Conservation (phyloP, 1,140 invertebrate species). For the Zaprionus vittiger region DNA sequence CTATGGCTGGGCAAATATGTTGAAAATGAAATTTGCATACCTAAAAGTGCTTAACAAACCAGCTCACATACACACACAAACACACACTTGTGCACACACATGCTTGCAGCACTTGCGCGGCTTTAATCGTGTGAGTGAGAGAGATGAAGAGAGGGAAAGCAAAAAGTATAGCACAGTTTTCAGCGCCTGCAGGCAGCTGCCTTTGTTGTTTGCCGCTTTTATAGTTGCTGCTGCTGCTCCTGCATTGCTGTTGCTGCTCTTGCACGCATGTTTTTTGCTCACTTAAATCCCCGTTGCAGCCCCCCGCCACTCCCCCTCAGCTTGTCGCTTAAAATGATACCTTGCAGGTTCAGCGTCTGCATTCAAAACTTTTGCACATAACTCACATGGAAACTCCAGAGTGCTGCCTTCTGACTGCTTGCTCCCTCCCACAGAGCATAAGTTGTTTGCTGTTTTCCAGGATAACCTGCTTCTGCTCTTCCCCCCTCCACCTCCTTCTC, state of each 20-base stretch:
- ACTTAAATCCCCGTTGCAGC: conserved; percentile 8
- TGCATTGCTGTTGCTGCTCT: neutral
- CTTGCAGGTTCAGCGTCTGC: conserved; percentile 35
- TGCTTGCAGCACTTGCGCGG: conserved; percentile 40
- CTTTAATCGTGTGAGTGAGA: conserved; percentile 54
- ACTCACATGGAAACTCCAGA: conserved; percentile 33
- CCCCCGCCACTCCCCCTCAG: neutral
- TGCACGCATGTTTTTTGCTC: conserved; percentile 32
- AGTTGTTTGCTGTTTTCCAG: conserved; percentile 7
- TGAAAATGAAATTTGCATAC: conserved; percentile 68
- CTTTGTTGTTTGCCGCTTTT: conserved; percentile 15
- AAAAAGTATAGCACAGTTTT: conserved; percentile 66
- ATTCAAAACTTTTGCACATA: conserved; percentile 43
- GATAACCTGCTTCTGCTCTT: neutral
- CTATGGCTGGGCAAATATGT: conserved; percentile 37
- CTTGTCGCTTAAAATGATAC: conserved; percentile 40
- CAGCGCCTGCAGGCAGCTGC: conserved; percentile 28
- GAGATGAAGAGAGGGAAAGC: neutral
- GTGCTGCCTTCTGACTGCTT: neutral
- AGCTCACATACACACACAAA: conserved; percentile 25
- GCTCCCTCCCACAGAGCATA: neutral
- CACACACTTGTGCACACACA: conserved; percentile 23
- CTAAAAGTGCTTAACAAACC: conserved; percentile 69
- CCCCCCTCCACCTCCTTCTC: too few relatives aligned
- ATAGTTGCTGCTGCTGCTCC: conserved; percentile 16